These are phyloP conservation scores for Sarcoramphus papa DNA, from an alignment of 2,797 vertebrate species.

Conservation along the genomic window DNA sequence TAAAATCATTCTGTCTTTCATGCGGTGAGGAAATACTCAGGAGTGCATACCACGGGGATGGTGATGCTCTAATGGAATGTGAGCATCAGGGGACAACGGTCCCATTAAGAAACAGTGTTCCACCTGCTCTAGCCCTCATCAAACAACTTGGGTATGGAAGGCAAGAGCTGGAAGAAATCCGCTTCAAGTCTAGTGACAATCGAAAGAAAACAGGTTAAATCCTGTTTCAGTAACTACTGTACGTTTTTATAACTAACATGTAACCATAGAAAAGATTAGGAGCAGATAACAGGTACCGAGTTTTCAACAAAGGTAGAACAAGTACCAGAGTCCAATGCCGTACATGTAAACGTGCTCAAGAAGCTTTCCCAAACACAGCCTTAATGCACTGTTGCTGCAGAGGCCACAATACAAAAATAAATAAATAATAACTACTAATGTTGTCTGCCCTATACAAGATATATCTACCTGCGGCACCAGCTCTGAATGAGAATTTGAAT, in stretches of 20 bases:
- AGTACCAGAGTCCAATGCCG: neutral
- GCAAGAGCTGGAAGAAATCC: neutral
- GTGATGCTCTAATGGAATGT: neutral
- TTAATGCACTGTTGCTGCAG: neutral
- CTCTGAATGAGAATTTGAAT: neutral
- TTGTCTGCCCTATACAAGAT: neutral
- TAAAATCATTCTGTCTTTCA: neutral
- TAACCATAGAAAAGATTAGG: neutral
- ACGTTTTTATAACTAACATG: neutral
- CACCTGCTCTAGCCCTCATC: neutral
- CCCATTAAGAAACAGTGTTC: neutral
- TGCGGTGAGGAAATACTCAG: neutral
- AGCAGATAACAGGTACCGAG: neutral
- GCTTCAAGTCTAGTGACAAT: neutral
- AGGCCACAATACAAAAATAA: neutral
- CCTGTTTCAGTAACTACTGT: neutral
- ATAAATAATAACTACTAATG: neutral
- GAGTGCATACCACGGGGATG: rapidly evolving
- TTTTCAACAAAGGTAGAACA: neutral
- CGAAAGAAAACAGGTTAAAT: neutral
- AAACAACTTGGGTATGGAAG: neutral
- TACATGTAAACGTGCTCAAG: neutral
- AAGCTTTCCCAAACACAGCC: neutral
- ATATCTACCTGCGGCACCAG: neutral
- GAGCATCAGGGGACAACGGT: neutral